Conservation (phyloP, 2,888 invertebrate genomes). For the Auanema freiburgensis region DNA sequence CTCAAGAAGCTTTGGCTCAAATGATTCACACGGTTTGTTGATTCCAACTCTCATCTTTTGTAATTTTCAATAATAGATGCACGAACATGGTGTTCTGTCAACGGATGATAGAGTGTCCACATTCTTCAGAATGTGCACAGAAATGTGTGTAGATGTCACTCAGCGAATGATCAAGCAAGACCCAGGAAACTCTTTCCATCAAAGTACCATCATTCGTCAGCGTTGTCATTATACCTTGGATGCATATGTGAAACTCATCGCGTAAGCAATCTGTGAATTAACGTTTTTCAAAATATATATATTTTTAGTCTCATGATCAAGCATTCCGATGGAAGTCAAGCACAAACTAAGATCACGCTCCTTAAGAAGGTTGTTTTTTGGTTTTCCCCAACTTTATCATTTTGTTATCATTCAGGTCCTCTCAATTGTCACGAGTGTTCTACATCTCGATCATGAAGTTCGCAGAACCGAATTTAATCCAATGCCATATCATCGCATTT, state of each 20-base stretch:
- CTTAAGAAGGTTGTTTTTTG: slow-evolving; percentile 82
- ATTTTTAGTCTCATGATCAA: slow-evolving; percentile 70
- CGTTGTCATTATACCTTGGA: slow-evolving; percentile 88
- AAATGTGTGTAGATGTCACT: slow-evolving; percentile 91
- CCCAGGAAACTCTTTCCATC: slow-evolving; percentile 19
- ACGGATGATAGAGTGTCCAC: slow-evolving; percentile 95
- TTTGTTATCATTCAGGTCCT: slow-evolving; percentile 70
- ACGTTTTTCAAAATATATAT: slow-evolving; percentile 64
- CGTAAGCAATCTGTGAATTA: slow-evolving; percentile 22
- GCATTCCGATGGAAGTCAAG: slow-evolving; percentile 85
- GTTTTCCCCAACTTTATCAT: not conserved
- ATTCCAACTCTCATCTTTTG: slow-evolving; percentile 24
- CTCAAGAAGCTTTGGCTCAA: slow-evolving; percentile 81
- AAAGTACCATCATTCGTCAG: slow-evolving; percentile 74
- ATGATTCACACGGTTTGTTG: slow-evolving; percentile 74
- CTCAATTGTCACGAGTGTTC: slow-evolving; percentile 91
- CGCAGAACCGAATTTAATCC: slow-evolving; percentile 89
- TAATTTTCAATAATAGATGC: slow-evolving; percentile 76
- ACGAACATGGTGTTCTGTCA: slow-evolving; percentile 89
- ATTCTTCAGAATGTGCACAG: slow-evolving; percentile 93
- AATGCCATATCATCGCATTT: slow-evolving; percentile 92
- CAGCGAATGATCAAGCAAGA: slow-evolving; percentile 71
- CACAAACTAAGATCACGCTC: slow-evolving; percentile 92
- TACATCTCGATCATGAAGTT: slow-evolving; percentile 92
- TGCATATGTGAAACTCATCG: slow-evolving; percentile 60